Base-by-base conservation (phyloP, 64 coral and sea anemone species). In the Montipora foliosa region DNA sequence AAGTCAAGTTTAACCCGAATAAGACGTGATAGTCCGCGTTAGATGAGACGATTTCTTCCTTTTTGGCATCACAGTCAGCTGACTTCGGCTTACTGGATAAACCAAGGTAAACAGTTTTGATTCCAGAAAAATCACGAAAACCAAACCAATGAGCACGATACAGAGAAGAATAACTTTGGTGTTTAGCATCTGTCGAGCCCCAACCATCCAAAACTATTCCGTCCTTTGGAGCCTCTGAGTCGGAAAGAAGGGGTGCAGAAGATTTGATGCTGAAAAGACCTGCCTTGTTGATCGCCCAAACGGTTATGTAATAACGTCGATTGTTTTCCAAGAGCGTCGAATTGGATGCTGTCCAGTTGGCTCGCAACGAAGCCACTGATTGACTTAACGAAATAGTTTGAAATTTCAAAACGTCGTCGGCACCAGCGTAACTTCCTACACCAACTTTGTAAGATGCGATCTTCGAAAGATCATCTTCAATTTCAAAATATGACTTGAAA, bases 131-230 rank as follows among this genome's bases (percentile, higher is more conserved):
- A 57, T 99, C 98, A 49, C 17, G 92, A 21, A 99, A 69, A n/a
- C 98, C 98, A 77, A 89, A 91, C 98, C 98, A 99, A 69, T 99
- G 95, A 24, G 94, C 92, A 46, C 98, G 98, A 49, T 92, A 99
- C 16, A 99, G 78, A 13, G 93, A 91, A 3, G 95, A 83, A 19
- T 90, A 99, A n/a, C 91, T 94, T 60, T 99, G 98, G 57, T 99
- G 95, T 24, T 94, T 81, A 15, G 92, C 93, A 77, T 99, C 98
- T n/a, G 71, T 74, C 37, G 75, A 79, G 47, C 95, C 95, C 98
- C 98, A 99, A 14, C 98, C 98, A 74, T 99, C 98, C 7, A 96
- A 75, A 81, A 99, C 87, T 61, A 92, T 12, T 46, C 82, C 84
- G 46, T 89, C 61, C 74, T 79, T 94, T 19, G 98, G 98, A 47